Base-by-base conservation (phyloP, 2,888 invertebrate genomes). In the Slavum lentiscoides region DNA sequence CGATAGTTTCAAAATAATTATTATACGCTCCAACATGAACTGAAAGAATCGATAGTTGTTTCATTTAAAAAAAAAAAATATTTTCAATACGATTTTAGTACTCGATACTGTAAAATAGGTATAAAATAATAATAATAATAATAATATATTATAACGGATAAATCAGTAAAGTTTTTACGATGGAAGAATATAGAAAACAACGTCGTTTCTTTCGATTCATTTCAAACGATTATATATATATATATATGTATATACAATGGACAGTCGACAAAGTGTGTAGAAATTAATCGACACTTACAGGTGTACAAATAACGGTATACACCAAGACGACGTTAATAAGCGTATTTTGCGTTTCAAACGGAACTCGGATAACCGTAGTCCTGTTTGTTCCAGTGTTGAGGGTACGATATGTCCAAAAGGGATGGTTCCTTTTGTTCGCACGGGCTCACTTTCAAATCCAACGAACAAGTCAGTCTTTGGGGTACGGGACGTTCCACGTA, bases 391-490 rank as follows among this genome's bases (percentile, higher is more conserved):
- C 72, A 80, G n/a, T 58, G 62, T 80, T 80, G 80, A 55, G 80
- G 80, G 23, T 80, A 80, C 13, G 80, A 80, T 72, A 80, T 80
- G n/a, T 80, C 80, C 64, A 80, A 80, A 58, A 80, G 70, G 19
- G 80, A 72, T 19, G 80, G 80, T 58, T 80, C 80, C 30, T 80
- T 80, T 72, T 72, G 80, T 58, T 80, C 80, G 43, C 58, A 80
- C 39, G 70, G 6, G 19, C 39, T 64, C 62, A 80, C 64, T 43
- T 70, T 80, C 15, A 80, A 72, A 66, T 80, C 80, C 58, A 80
- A 72, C 5, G 80, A 80, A 80, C 80, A 80, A 30, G 80, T 80
- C 64, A 80, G 80, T 80, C 80, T 80, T 80, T 80, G 80, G 8
- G 80, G 80, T 39, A 80, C 80, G 23, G 80, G 80, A 58, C 80